Base-by-base conservation (phyloP, 2,797 vertebrate genomes). In the Microhierax caerulescens region DNA sequence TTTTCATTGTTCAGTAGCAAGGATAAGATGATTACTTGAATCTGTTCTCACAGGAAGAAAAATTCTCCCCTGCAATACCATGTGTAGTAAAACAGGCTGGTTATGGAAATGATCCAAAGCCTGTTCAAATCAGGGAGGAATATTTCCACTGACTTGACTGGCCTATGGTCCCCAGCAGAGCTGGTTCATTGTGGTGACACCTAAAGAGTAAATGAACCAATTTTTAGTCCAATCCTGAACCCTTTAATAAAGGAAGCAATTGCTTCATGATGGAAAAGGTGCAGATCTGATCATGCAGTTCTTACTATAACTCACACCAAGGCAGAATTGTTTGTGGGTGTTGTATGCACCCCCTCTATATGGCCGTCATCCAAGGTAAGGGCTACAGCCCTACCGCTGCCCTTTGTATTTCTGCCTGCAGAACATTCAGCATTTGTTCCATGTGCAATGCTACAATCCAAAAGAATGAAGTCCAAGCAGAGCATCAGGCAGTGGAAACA, bases 291-390 rank as follows among this genome's bases (percentile, higher is more conserved):
- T 39, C 11, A 1, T 15, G 9, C 41, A 56, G 1, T 32, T 10
- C 36, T 56, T 48, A 6, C 22, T 59, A 0, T 34, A 41, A 9
- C 18, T 76, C 43, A 6, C 13, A 6, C 28, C 0, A 0, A 39
- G 23, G 65, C 77, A 78, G 74, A 61, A 16, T 0, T 1, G 9
- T 59, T 67, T 79, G 24, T 32, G 36, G 43, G 19, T 79, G 36
- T 89, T 50, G 10, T 2, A 1, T 18, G 18, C 20, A 12, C 43
- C 43, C 39, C 19, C 51, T 68, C 54, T 34, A 5, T 13, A 13
- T 1, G 5, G 11, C 47, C 32, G 2, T 32, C 6, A 1, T 36
- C 41, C 47, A 47, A 32, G 63, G 36, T 10, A 57, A 53, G 47
- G 37, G 69, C 24, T 88, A 6, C 70, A 86, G 47, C 51, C 30